Evolutionary conservation across 2,113 vertebrate genomes (phyloP).

Genomic region (Tenebrosternarchus preto): DNA sequence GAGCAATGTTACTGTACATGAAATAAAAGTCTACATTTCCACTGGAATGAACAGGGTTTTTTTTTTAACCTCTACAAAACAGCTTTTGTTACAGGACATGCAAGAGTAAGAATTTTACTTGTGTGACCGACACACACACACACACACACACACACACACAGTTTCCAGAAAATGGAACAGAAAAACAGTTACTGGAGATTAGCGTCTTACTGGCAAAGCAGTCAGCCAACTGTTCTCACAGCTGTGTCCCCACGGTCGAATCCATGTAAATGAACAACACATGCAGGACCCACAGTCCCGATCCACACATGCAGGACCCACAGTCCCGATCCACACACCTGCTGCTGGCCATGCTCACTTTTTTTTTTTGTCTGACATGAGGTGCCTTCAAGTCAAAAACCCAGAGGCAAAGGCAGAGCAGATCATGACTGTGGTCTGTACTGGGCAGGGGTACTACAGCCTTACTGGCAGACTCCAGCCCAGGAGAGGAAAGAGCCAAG

Average conservation of each 20-base stretch:
- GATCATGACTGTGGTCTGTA: constrained; percentile 14
- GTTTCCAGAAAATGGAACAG: too few species aligned
- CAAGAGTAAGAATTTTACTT: too few species aligned
- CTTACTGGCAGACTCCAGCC: constrained; percentile 11
- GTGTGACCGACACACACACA: too few species aligned
- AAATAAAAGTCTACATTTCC: background rate
- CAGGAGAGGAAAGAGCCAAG: background rate
- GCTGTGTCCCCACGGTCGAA: too few species aligned
- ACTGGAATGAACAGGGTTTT: background rate
- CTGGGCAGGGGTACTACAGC: constrained; percentile 1
- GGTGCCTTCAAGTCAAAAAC: background rate
- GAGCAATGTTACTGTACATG: too few species aligned
- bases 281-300: too few species aligned
- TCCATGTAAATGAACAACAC: too few species aligned
- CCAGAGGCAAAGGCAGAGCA: background rate
- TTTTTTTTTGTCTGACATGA: background rate
- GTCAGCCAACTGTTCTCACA: too few species aligned
- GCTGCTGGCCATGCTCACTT: background rate
- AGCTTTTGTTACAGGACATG: background rate
- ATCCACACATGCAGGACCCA: background rate
- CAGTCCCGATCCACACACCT: background rate
- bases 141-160: too few species aligned
- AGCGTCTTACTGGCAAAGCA: too few species aligned
- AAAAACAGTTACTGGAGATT: too few species aligned
- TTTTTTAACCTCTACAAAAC: background rate